Base-by-base conservation (phyloP, 2,113 vertebrate genomes). In the Lophotis ruficrista region DNA sequence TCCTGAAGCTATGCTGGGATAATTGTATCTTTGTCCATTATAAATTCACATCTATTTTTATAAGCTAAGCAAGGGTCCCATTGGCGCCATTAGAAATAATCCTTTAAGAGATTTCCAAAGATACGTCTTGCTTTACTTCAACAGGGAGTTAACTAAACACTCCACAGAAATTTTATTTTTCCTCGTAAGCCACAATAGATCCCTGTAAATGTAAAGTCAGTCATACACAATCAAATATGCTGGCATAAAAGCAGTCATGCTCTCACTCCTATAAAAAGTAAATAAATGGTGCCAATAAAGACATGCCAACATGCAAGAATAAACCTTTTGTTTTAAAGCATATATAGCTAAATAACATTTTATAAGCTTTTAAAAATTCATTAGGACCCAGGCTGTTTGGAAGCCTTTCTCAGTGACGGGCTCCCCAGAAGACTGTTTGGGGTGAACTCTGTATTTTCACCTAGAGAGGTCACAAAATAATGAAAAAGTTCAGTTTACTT, bases 181-280 rank as follows among this genome's bases (percentile, higher is more conserved):
- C 84, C 75, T 92, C 38, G 69, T 62, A 82, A 89, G 70, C 70
- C 94, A 87, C 91, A 95, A 89, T 88, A 94, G 85, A 87, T 89
- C 68, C 51, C 86, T 96, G 87, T 96, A 92, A 84, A 57, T 83
- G 85, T 78, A 81, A 92, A 96, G 82, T 56, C 61, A 87, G 77
- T 89, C 62, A 82, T 27, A 91, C 35, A 89, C 75, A 96, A 83
- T 93, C 90, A 95, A 89, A 94, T 76, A 58, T 53, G 30, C 47
- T 95, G 62, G 85, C 58, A 83, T 82, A 56, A 78, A 94, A 83
- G 60, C 28, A 91, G 30, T 75, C 58, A 87, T 94, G 76, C 91
- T 93, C 33, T 94, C 68, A 93, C 79, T 88, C 57, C 58, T 86
- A 92, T 95, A 92, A 96, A 97, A 96, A 95, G 25, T 60, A 95